phyloP scores from a whole-genome alignment of 2,113 vertebrate genomes.

The Agapornis roseicollis region DNA sequence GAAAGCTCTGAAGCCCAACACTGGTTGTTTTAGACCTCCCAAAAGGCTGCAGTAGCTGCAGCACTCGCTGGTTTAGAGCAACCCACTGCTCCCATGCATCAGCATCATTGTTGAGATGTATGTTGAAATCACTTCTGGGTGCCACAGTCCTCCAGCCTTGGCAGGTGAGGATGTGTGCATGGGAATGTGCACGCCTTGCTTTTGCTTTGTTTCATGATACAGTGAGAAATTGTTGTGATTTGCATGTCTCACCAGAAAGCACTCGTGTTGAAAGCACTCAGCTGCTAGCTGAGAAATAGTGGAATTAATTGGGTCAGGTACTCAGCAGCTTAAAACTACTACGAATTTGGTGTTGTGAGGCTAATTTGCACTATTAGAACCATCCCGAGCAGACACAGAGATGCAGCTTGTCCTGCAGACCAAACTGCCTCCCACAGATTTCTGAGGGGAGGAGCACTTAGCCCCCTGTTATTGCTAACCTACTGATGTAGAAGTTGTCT shows the following conservation, averaged over 20 bases:
- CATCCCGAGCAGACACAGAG: background rate
- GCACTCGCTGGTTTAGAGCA: rapidly evolving
- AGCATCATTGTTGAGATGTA: background rate
- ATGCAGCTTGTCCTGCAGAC: background rate
- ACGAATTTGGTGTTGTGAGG: background rate
- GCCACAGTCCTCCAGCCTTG: background rate
- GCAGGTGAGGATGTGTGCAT: background rate
- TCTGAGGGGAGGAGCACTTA: background rate
- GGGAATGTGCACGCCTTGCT: background rate
- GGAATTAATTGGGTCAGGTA: background rate
- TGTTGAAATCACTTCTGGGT: background rate
- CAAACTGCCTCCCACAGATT: background rate
- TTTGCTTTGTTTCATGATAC: background rate
- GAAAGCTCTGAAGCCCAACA: background rate
- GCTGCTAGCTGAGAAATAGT: background rate
- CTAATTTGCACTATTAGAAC: background rate
- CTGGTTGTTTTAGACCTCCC: background rate
- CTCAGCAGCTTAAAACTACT: background rate
- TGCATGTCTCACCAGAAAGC: background rate
- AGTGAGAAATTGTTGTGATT: background rate
- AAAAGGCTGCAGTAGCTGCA: background rate
- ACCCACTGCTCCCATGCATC: rapidly evolving
- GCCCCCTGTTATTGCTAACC: background rate
- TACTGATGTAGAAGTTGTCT: background rate
- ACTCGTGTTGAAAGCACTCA: rapidly evolving